Evolutionary conservation across 1,140 invertebrate species (phyloP), one percentile per base, ranked within the genome.

Genomic region (Drosophila malerkotliana): DNA sequence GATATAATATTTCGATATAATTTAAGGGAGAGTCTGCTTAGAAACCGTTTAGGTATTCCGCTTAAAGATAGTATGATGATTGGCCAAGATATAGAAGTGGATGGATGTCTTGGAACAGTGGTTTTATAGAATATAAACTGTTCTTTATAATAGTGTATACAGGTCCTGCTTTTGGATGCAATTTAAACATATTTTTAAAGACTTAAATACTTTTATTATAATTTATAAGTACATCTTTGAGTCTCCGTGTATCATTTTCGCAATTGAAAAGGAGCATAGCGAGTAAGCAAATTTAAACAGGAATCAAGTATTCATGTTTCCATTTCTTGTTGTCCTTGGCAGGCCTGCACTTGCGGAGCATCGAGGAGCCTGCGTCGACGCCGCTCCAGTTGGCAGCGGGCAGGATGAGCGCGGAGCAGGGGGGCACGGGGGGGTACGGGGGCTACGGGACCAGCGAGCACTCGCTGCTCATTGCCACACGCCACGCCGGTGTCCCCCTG

Each of bases 271-370:
- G 26, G 9, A 18, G 26, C 34, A 49, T 32, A 44, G 21, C 21
- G 32, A 58, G 53, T 47, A 45, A 26, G 37, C 45, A 48, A 55
- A 55, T 49, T 49, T 37, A 79, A 66, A 32, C 63, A 24, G 55
- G 45, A 32, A 54, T 55, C 41, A 63, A 62, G 32, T 77, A 77
- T 77, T 77, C 48, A 77, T 63, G 48, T 37, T 52, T 48, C 21
- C 24, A 59, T 66, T 54, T 39, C 47, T 72, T 14, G 41, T 0
- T 44, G 39, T 41, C 4, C 12, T 21, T 94, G 93, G 7, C 92
- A 96, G 95, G 95, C 92, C 94, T 96, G 93, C 95, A 96, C 88
- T 93, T 96, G 93, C 95, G 95, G 93, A 96, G 95, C 93, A 95
- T 94, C 93, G 95, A 96, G 92, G 95, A 96, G 93, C 94, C 94